Evolutionary conservation across 2,888 invertebrate genomes (phyloP), one percentile per base, ranked within the genome.

Genomic region (Mimachlamys varia): DNA sequence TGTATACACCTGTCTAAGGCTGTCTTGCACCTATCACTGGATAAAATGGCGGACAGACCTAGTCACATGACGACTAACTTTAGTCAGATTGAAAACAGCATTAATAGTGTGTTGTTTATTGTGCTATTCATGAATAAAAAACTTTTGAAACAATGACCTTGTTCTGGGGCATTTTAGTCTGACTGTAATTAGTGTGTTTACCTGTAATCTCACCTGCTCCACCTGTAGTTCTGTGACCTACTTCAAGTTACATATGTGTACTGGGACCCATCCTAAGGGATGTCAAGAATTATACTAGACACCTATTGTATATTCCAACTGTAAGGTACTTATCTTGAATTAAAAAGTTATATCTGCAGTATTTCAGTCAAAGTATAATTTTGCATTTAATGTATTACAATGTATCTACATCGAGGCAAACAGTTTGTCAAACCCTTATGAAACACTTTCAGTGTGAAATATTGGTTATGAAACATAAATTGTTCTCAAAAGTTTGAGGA

Each of bases 201-300:
- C 76, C 2, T 33, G 62, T 62, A 33, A 10, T 76, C 22, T 33
- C 33, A 76, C 76, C 76, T 76, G 27, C 22, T 12, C 19, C 76
- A 76, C 76, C 76, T 76, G 76, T 76, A 62, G 76, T 15, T 53
- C 12, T 76, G 76, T 76, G 76, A 76, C 76, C 76, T 76, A 76
- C 33, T 76, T 62, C 22, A n/a, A 33, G 76, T 76, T 76, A 27
- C 33, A 76, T 19, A 62, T 44, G 7, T 5, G 62, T 22, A 76
- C 76, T 76, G 27, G 76, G 76, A 76, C 76, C 76, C 76, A 27
- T 76, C 76, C 76, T 33, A 76, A 27, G 33, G 7, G 33, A 22
- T 44, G 44, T 76, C 19, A 58, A n/a, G 15, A 22, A n/a, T 58
- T n/a, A 10, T 58, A 10, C 53, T 53, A 15, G 53, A 53, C 53